Evolutionary conservation across 2,888 invertebrate species (phyloP), one percentile per base, ranked within the genome.

Genomic region (Drosophila algonquin): DNA sequence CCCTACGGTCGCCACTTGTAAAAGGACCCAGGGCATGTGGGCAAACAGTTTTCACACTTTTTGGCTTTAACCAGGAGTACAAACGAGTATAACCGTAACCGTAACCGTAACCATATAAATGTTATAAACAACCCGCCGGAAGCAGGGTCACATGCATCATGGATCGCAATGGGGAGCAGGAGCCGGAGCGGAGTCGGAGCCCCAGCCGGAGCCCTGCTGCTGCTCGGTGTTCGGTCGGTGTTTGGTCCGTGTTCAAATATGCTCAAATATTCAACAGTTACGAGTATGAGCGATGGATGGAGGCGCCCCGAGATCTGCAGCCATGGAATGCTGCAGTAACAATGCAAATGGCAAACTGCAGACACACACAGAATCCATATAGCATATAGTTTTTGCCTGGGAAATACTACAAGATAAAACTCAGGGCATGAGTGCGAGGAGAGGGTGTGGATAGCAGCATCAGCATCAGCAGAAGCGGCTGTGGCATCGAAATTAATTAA

Each of bases 231-330:
- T 30, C 30, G 8, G 27, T 30, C 30, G 8, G 27, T 54, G 57
- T 56, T 70, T 55, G 54, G 70, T 70, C 57, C 52, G 70, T 68
- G 61, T 62, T 79, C 55, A 84, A 89, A 80, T 69, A 71, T 60
- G 65, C 58, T 87, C 18, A 72, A 83, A 87, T 74, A 89, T 89
- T 83, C 82, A 87, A 76, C 72, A 80, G 75, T 69, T 69, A 40
- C 64, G 48, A 21, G 24, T 27, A 27, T 27, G 30, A 21, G 24
- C 58, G 45, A 16, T 18, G 40, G 52, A 32, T 12, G 52, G 30
- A 35, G 76, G 69, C 74, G 72, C 69, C 68, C 40, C 56, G 30
- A 47, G 27, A 47, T 63, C 62, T 40, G 21, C 8, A 80, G 84
- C 87, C 60, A 63, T 57, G 75, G 56, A 35, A 58, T 24, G 58